A percentile compares a stretch with the other conserved stretches of the same genome.
Evolutionary conservation across 2,888 invertebrate genomes (phyloP).

Genomic region (Altica lythri): DNA sequence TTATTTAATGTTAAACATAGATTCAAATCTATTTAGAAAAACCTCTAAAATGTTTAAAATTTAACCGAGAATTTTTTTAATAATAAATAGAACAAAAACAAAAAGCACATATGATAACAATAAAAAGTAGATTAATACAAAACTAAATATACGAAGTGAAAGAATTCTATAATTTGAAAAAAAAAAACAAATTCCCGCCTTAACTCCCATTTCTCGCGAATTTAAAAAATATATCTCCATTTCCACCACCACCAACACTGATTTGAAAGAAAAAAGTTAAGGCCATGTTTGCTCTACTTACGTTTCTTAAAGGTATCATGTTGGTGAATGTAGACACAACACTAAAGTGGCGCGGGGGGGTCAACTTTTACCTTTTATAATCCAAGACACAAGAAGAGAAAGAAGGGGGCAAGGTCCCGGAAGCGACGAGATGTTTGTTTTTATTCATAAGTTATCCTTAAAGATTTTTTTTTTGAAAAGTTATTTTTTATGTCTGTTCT

Average conservation of each 20-base stretch:
- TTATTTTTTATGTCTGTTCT: background rate
- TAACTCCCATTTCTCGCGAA: background rate
- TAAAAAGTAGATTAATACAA: too few relatives aligned
- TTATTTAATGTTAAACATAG: too few relatives aligned
- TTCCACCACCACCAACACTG: slow-evolving; percentile 16
- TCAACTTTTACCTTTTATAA: slow-evolving; percentile 54
- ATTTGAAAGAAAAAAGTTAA: slow-evolving; percentile 13
- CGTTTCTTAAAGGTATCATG: slow-evolving; percentile 54
- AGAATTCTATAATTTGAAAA: too few relatives aligned
- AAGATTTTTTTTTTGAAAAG: slow-evolving; percentile 2
- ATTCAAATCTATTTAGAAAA: too few relatives aligned
- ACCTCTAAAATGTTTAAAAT: too few relatives aligned
- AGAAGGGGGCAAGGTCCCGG: slow-evolving; percentile 57
- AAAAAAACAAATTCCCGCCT: background rate
- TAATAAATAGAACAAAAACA: too few relatives aligned
- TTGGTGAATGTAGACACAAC: slow-evolving; percentile 51
- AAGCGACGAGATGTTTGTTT: slow-evolving; percentile 42
- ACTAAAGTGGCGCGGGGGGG: slow-evolving; percentile 57
- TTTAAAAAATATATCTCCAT: too few relatives aligned
- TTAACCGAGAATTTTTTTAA: too few relatives aligned
- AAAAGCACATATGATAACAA: too few relatives aligned
- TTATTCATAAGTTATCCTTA: slow-evolving; percentile 47
- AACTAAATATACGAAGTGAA: too few relatives aligned
- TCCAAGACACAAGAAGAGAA: slow-evolving; percentile 46
- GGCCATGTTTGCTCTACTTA: slow-evolving; percentile 46